phyloP scores from a whole-genome alignment of 2,797 vertebrate genomes.

The Anableps anableps region DNA sequence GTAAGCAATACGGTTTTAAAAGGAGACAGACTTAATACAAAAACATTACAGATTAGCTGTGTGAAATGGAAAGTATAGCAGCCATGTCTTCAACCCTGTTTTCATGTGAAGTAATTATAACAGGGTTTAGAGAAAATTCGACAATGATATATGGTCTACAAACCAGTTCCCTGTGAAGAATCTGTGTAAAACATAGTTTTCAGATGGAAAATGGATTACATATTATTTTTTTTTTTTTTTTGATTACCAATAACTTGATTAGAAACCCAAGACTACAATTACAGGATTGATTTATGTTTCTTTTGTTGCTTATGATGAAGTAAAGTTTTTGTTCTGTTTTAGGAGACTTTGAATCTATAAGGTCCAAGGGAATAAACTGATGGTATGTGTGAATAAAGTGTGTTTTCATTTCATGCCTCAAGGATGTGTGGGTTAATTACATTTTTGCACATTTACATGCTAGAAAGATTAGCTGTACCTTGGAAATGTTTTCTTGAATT shows the following conservation, averaged over 20 bases:
- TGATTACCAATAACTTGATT: slow-evolving; percentile 7
- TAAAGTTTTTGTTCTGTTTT: slow-evolving; percentile 22
- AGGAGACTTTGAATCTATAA: slow-evolving; percentile 25
- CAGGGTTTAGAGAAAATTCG: slow-evolving; percentile 43
- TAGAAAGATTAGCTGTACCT: slow-evolving; percentile 60
- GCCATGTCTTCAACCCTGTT: slow-evolving; percentile 29
- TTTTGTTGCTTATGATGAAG: background rate
- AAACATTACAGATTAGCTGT: background rate
- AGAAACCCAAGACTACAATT: background rate
- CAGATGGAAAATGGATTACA: slow-evolving; percentile 2
- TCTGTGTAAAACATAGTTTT: slow-evolving; percentile 13
- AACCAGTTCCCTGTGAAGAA: slow-evolving; percentile 14
- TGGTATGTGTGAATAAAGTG: slow-evolving; percentile 36
- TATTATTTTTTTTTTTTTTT: background rate
- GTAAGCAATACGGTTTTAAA: background rate
- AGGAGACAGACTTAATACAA: background rate
- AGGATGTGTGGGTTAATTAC: slow-evolving; percentile 57
- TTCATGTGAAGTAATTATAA: slow-evolving; percentile 46
- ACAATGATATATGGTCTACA: slow-evolving; percentile 28
- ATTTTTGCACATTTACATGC: slow-evolving; percentile 51
- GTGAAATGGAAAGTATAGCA: slow-evolving; percentile 9
- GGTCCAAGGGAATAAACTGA: slow-evolving; percentile 51
- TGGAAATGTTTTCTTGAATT: slow-evolving; percentile 36
- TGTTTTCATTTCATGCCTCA: slow-evolving; percentile 44
- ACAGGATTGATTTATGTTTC: background rate